Percentiles rank a stretch among this genome's conserved stretches.
phyloP scores from a whole-genome alignment of 2,113 vertebrate genomes.

The Proterorhinus semilunaris region DNA sequence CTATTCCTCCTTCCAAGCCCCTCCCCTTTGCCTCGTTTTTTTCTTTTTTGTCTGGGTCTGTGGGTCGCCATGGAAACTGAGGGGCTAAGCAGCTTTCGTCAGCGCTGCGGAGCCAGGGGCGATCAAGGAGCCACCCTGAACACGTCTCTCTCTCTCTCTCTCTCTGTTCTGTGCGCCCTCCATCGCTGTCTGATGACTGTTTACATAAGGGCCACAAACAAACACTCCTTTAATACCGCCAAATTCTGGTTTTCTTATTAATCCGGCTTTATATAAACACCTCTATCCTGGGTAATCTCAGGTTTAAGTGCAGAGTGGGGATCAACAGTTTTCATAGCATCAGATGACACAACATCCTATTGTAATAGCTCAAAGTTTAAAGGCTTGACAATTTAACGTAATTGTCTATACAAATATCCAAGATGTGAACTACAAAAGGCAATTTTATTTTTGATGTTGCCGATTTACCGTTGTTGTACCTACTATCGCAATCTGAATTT shows the following conservation, averaged over 20 bases:
- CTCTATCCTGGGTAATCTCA: slow-evolving; percentile 28
- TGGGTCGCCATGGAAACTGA: slow-evolving; percentile 90
- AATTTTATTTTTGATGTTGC: no score
- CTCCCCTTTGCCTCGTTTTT: slow-evolving; percentile 79
- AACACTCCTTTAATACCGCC: slow-evolving; percentile 52
- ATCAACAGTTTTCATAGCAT: slow-evolving; percentile 4
- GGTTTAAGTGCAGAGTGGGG: slow-evolving; percentile 8
- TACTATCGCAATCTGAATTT: no score
- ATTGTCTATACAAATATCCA: neutral
- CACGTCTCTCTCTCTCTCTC: slow-evolving; percentile 40
- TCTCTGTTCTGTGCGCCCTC: slow-evolving; percentile 34
- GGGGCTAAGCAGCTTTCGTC: slow-evolving; percentile 86
- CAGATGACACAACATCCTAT: neutral
- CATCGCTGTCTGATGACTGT: slow-evolving; percentile 64
- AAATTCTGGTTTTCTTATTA: slow-evolving; percentile 34
- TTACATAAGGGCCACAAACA: slow-evolving; percentile 66
- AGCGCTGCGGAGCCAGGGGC: slow-evolving; percentile 84
- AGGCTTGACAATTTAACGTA: neutral
- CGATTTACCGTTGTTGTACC: no score
- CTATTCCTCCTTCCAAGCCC: slow-evolving; percentile 82
- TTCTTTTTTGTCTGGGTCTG: slow-evolving; percentile 78
- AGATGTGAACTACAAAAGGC: no score
- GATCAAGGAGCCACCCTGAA: slow-evolving; percentile 76
- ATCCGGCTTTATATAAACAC: slow-evolving; percentile 43
- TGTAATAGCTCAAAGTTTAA: neutral